Evolutionary conservation across 2,888 invertebrate species (phyloP).

Genomic region (Morpho deidamia): DNA sequence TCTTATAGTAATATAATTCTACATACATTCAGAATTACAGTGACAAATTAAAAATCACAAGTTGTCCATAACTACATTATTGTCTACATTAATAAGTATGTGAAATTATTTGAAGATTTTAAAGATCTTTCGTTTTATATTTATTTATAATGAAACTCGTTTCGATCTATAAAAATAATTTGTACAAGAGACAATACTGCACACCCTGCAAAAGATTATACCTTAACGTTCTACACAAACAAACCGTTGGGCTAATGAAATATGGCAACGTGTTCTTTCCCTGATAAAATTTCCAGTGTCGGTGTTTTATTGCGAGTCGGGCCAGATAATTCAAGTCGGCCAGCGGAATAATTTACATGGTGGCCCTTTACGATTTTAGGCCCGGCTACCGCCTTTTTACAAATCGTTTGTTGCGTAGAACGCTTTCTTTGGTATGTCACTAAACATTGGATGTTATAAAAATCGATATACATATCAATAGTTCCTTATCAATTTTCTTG

Average conservation of each 20-base stretch:
- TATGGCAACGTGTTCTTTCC: slow-evolving; percentile 67
- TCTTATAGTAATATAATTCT: too few relatives aligned
- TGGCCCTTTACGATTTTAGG: slow-evolving; percentile 55
- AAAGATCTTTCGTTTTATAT: too few relatives aligned
- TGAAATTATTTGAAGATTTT: too few relatives aligned
- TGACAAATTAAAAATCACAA: too few relatives aligned
- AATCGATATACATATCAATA: too few relatives aligned
- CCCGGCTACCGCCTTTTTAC: slow-evolving; percentile 55
- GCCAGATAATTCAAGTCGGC: slow-evolving; percentile 64
- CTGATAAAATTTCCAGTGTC: slow-evolving; percentile 67
- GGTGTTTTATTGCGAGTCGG: slow-evolving; percentile 67
- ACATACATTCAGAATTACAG: too few relatives aligned
- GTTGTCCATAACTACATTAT: too few relatives aligned
- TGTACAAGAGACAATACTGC: slow-evolving; percentile 56
- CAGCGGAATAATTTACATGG: slow-evolving; percentile 68
- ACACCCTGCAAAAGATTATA: slow-evolving; percentile 62
- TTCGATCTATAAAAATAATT: slow-evolving; percentile 48
- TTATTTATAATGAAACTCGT: too few relatives aligned
- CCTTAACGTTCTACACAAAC: slow-evolving; percentile 56
- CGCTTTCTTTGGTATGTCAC: background rate
- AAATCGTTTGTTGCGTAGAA: slow-evolving; percentile 18
- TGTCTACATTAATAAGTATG: too few relatives aligned
- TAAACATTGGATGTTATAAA: too few relatives aligned
- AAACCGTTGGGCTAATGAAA: slow-evolving; percentile 64
- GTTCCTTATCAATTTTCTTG: too few relatives aligned